These are phyloP conservation scores for Pogonocherus hispidulus DNA, from an alignment of 2,888 invertebrate genomes.

Conservation along the genomic window DNA sequence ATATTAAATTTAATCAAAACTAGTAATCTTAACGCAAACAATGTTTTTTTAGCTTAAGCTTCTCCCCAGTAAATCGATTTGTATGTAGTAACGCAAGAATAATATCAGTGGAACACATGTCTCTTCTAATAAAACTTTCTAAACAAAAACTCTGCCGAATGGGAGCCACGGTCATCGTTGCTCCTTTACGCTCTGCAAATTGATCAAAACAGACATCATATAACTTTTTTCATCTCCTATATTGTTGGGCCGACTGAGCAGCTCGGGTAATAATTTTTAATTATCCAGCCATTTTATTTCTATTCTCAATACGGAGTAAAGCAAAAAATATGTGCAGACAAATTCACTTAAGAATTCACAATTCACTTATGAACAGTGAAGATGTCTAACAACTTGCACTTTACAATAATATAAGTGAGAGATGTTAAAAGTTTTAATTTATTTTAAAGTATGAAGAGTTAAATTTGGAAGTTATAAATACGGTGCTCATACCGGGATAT, in stretches of 20 bases:
- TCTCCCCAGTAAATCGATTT: not conserved
- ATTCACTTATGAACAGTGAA: too few species aligned
- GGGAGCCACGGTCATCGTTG: not conserved
- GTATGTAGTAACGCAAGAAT: not conserved
- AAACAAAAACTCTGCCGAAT: conserved; percentile 2
- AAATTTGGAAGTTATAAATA: too few species aligned
- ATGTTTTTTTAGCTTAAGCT: too few species aligned
- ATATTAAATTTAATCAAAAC: too few species aligned
- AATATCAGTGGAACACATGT: not conserved
- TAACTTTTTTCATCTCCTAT: not conserved
- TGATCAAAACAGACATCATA: conserved; percentile 4
- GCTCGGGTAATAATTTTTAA: not conserved
- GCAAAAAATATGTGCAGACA: not conserved
- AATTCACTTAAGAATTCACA: not conserved
- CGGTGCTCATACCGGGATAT: too few species aligned
- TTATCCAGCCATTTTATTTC: not conserved
- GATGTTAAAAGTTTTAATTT: too few species aligned
- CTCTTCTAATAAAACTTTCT: conserved; percentile 3
- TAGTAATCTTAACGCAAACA: too few species aligned
- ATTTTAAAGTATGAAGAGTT: too few species aligned
- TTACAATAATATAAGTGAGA: too few species aligned
- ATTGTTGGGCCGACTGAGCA: not conserved
- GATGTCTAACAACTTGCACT: too few species aligned
- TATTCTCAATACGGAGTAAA: not conserved
- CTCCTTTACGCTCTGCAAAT: not conserved